Conservation (phyloP, 2,888 invertebrate species). For the Drosophila setosimentum region DNA sequence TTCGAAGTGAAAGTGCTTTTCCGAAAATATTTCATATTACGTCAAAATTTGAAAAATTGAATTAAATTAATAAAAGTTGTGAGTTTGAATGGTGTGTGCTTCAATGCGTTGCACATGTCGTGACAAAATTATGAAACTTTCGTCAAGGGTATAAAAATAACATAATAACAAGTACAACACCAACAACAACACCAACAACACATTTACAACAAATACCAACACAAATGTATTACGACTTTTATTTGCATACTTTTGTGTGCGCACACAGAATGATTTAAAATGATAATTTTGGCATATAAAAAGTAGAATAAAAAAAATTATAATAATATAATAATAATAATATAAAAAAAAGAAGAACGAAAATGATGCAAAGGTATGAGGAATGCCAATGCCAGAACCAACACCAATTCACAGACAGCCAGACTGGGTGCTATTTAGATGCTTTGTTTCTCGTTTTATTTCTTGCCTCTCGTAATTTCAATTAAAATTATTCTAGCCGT, state of each 20-base stretch:
- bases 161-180: slow-evolving; percentile 15
- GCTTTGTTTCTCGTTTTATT: slow-evolving; percentile 8
- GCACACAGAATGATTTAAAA: slow-evolving; percentile 77
- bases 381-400: slow-evolving; percentile 15
- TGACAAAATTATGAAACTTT: slow-evolving; percentile 15
- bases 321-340: slow-evolving; percentile 25
- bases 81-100: not conserved
- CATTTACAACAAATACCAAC: slow-evolving; percentile 23
- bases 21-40: not conserved
- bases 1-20: not conserved
- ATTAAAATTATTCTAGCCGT: slow-evolving; percentile 74
- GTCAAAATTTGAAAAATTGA: not conserved
- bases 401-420: slow-evolving; percentile 14
- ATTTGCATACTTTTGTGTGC: slow-evolving; percentile 74
- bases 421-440: slow-evolving; percentile 56
- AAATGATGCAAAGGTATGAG: slow-evolving; percentile 14
- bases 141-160: slow-evolving; percentile 43
- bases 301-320: slow-evolving; percentile 15
- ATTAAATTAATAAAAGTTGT: not conserved
- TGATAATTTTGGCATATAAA: slow-evolving; percentile 63
- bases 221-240: slow-evolving; percentile 68
- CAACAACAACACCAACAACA: slow-evolving; percentile 2
- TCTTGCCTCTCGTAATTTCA: slow-evolving; percentile 69
- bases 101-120: slow-evolving; percentile 3
- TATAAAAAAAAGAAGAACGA: slow-evolving; percentile 15